Evolutionary conservation across 2,888 invertebrate genomes (phyloP).

Genomic region (Drosophila nr. perissopoda): DNA sequence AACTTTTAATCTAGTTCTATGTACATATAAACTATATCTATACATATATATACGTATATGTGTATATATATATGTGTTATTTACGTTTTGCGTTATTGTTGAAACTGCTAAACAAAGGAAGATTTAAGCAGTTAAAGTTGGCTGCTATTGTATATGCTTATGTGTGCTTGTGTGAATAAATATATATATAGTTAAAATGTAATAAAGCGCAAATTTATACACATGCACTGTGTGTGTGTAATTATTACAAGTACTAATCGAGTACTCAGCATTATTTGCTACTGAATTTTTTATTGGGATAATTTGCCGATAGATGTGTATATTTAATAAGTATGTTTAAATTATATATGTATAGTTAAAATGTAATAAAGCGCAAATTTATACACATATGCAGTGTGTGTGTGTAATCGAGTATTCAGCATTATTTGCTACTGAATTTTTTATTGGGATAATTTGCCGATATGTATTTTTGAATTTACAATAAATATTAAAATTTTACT

Average conservation of each 20-base stretch:
- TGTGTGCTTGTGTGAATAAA: background rate
- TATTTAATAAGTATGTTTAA: background rate
- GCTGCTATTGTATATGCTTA: background rate
- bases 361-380: too few relatives aligned
- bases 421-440: too few relatives aligned
- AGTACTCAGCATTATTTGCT: background rate
- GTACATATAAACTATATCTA: background rate
- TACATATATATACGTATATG: background rate
- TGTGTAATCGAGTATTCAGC: too few relatives aligned
- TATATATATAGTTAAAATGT: background rate
- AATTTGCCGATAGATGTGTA: background rate
- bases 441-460: background rate
- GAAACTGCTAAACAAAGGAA: background rate
- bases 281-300: background rate
- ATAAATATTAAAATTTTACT: background rate
- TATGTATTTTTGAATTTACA: background rate
- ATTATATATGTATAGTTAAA: background rate
- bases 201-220: background rate
- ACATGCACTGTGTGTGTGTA: background rate
- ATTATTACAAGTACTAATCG: background rate
- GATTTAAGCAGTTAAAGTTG: background rate
- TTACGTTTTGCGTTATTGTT: conserved; percentile 14
- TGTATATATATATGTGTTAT: conserved; percentile 8
- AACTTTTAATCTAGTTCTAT: background rate
- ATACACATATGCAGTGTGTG: too few relatives aligned